Conservation (phyloP, 2,113 vertebrate species). For the Glaucomys volans region DNA sequence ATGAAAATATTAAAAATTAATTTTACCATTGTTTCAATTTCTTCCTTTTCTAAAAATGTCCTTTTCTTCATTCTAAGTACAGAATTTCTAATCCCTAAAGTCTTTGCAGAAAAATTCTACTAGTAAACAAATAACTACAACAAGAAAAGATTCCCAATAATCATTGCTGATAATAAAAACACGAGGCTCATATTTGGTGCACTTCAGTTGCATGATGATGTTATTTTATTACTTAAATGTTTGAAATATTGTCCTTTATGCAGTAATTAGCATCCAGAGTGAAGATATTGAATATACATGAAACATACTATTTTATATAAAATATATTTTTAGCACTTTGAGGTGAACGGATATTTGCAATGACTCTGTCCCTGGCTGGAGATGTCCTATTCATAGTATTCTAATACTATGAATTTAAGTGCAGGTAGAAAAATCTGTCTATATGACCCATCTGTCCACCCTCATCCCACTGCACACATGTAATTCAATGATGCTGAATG, state of each 20-base stretch:
- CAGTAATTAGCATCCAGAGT: background rate
- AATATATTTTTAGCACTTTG: background rate
- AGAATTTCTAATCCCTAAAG: background rate
- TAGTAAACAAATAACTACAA: background rate
- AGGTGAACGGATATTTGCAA: background rate
- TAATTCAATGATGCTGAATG: background rate
- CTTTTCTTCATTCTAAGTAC: background rate
- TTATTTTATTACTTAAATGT: background rate
- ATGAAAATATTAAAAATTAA: background rate
- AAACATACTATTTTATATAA: background rate
- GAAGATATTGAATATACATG: background rate
- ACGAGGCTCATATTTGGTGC: background rate
- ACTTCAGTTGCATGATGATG: background rate
- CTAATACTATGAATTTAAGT: background rate
- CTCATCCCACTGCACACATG: no score
- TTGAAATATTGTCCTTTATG: background rate
- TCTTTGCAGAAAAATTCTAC: conserved; percentile 8
- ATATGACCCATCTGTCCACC: no score
- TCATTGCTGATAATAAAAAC: background rate
- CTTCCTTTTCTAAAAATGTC: background rate
- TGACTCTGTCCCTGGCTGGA: background rate
- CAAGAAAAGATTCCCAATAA: background rate
- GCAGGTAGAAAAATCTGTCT: background rate
- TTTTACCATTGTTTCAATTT: background rate
- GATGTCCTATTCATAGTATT: background rate